These are phyloP conservation scores for Sminthurides bifidus DNA, from an alignment of 1,140 invertebrate genomes.

Conservation along the genomic window DNA sequence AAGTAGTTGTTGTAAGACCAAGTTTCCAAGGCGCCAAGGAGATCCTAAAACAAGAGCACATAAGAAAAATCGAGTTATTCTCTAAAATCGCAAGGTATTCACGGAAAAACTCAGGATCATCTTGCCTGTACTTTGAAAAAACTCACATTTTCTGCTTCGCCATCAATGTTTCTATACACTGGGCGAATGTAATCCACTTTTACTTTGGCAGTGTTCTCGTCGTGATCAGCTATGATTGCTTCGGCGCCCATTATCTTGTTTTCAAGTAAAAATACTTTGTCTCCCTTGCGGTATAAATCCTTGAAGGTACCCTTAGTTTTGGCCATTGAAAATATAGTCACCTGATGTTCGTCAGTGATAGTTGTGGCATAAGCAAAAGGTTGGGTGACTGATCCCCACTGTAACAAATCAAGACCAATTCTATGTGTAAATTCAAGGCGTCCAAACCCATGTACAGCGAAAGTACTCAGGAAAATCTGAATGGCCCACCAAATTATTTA, in stretches of 20 bases:
- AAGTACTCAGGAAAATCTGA: too few relatives aligned
- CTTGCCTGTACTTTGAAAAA: conserved; percentile 1
- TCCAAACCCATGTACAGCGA: too few relatives aligned
- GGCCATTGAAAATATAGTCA: conserved; percentile 15
- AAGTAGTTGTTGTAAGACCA: conserved; percentile 9
- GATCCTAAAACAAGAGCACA: not conserved
- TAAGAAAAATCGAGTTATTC: not conserved
- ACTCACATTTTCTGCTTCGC: conserved; percentile 6
- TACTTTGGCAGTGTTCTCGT: conserved; percentile 3
- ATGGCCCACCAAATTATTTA: conserved; percentile 48
- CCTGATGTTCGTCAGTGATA: conserved; percentile 41
- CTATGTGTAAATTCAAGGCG: too few relatives aligned
- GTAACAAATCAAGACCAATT: conserved; percentile 31
- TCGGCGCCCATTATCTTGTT: conserved; percentile 13
- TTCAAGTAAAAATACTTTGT: conserved; percentile 17
- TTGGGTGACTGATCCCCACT: conserved; percentile 46
- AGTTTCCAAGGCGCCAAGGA: not conserved
- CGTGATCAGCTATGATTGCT: conserved; percentile 14
- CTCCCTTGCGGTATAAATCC: conserved; percentile 14
- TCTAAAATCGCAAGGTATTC: not conserved
- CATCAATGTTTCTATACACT: not conserved
- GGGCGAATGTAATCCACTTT: conserved; percentile 5
- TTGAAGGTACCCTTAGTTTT: not conserved
- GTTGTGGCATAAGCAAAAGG: conserved; percentile 57
- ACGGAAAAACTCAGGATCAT: not conserved